Evolutionary conservation across 2,797 vertebrate genomes (phyloP), one percentile per base, ranked within the genome.

Genomic region (Poecilia velifera): DNA sequence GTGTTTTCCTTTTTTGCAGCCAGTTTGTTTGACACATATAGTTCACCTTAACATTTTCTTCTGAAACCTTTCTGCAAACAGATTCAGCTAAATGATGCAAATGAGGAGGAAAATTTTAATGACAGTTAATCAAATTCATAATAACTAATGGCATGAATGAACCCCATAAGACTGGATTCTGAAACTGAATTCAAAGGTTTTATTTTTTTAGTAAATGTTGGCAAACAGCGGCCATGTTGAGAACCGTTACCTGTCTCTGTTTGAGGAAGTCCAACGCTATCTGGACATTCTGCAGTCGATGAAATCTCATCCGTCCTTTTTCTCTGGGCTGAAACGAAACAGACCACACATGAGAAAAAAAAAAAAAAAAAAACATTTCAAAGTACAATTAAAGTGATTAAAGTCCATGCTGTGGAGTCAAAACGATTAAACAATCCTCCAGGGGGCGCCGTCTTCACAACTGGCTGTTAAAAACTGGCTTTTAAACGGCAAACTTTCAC

Each of bases 191-290:
- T 34, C 31, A 64, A 64, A 20, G 28, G 6, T 22, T 49, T 51
- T 0, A 6, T 51, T 8, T 22, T 51, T 51, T 22, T 22, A 51
- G 22, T 51, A 51, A 25, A 53, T 53, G 49, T 22, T 51, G 49
- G 20, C 20, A 51, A 53, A 55, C 8, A 10, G 51, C 51, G 8
- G 51, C 22, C 51, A 55, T n/a, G 53, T 4, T n/a, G 22, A n/a
- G 36, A 14, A 28, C 4, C 28, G 41, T 1, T 85, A 99, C 98
- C 98, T 99, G 98, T 91, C 98, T 96, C 93, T 98, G 98, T 91
- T 98, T 99, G 75, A 99, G 95, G 95, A 98, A 99, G 94, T 99
- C 97, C 93, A 99, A 93, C 1, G 98, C 98, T n/a, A 99, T 99
- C 93, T 99, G 98, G 86, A 99, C 98, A 73, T 99, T 99, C 94